Percentiles rank a stretch among this genome's conserved stretches.
Conservation (phyloP, 2,888 invertebrate genomes). For the Lithophane semibrunnea region DNA sequence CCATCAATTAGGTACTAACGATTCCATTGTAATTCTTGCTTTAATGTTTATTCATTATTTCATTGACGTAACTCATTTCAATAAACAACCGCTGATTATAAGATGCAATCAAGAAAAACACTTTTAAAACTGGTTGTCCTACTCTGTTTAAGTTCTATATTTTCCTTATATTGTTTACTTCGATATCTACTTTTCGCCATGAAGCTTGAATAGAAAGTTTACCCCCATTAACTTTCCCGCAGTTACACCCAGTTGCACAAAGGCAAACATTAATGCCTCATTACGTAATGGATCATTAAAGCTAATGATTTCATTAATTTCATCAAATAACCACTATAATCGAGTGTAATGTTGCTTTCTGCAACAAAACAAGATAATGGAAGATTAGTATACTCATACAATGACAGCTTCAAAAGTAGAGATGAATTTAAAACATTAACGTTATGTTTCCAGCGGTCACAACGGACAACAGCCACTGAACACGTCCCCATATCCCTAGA, state of each 20-base stretch:
- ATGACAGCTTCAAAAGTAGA: not conserved
- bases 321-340: no score
- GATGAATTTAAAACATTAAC: slow-evolving; percentile 4
- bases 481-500: slow-evolving; percentile 30
- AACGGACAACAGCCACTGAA: slow-evolving; percentile 17
- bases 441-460: slow-evolving; percentile 30
- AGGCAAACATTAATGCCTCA: no score
- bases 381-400: no score
- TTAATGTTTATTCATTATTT: slow-evolving; percentile 38
- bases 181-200: not conserved
- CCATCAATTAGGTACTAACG: slow-evolving; percentile 17
- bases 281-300: no score
- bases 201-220: not conserved
- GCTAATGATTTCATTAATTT: no score
- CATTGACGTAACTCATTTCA: slow-evolving; percentile 26
- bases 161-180: slow-evolving; percentile 9
- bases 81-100: slow-evolving; percentile 7
- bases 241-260: not conserved
- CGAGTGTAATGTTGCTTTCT: no score
- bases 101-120: slow-evolving; percentile 8
- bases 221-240: not conserved
- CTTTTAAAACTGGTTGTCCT: slow-evolving; percentile 23
- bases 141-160: not conserved
- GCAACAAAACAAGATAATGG: no score
- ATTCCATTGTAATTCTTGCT: slow-evolving; percentile 15